Conservation (phyloP, 2,797 vertebrate genomes). For the Pseudochirops corinnae region DNA sequence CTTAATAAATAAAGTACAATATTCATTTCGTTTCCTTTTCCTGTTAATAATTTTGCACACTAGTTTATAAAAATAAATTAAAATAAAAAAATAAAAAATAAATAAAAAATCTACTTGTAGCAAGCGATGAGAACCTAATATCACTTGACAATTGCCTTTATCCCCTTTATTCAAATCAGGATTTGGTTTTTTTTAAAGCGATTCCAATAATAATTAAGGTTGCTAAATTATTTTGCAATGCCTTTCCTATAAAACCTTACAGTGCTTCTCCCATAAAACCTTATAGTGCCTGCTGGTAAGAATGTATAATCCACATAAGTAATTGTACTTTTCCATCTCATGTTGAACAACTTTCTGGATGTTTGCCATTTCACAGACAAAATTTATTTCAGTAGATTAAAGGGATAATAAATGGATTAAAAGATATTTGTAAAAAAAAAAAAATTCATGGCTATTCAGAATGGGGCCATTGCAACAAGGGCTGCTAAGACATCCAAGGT, state of each 20-base stretch:
- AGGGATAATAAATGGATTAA: slow-evolving; percentile 12
- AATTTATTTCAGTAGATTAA: slow-evolving; percentile 16
- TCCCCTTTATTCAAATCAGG: not conserved
- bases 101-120: not conserved
- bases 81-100: no score
- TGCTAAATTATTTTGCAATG: slow-evolving; percentile 20
- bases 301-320: not conserved
- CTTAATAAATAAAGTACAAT: not conserved
- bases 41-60: not conserved
- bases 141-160: not conserved
- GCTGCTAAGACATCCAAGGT: not conserved
- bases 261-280: not conserved
- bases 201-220: not conserved
- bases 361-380: slow-evolving; percentile 43
- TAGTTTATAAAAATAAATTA: not conserved
- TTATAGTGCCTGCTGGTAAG: not conserved
- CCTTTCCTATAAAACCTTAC: slow-evolving; percentile 6
- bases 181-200: not conserved
- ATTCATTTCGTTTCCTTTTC: not conserved
- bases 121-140: not conserved
- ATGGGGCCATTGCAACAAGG: not conserved
- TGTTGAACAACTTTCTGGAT: slow-evolving; percentile 5
- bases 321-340: slow-evolving; percentile 29
- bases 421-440: not conserved
- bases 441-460: not conserved